These are phyloP conservation scores for Buteo buteo DNA, from an alignment of 2,113 vertebrate genomes.

Conservation along the genomic window DNA sequence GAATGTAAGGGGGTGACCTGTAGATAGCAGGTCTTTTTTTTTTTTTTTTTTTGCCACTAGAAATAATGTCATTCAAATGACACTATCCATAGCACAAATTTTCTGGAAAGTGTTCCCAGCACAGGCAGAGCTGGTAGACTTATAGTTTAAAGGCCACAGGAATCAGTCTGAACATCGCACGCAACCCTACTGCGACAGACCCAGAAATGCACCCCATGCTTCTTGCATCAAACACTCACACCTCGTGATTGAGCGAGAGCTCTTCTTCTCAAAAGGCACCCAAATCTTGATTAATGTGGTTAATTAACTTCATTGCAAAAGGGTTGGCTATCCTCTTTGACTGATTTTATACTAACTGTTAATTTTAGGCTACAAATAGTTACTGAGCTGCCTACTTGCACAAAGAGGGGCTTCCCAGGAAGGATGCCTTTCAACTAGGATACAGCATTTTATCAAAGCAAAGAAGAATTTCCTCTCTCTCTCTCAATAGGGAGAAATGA, in stretches of 20 bases:
- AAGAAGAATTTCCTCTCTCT: neutral
- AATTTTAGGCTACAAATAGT: neutral
- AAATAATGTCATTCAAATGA: neutral
- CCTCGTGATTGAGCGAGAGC: neutral
- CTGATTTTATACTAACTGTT: neutral
- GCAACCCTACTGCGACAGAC: neutral
- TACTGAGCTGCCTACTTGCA: neutral
- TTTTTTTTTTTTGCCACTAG: neutral
- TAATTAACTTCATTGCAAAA: constrained; percentile 31
- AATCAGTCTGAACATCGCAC: neutral
- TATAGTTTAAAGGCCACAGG: neutral
- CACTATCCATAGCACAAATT: neutral
- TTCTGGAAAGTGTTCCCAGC: neutral
- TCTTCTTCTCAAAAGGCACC: neutral
- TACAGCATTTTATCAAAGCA: neutral
- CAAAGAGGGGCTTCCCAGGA: neutral
- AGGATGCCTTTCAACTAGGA: constrained; percentile 8
- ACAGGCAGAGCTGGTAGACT: neutral
- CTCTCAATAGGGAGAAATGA: neutral
- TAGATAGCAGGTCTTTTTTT: neutral
- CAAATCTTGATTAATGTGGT: neutral
- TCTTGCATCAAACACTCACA: constrained; percentile 10
- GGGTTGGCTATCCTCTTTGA: neutral
- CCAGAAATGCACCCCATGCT: neutral
- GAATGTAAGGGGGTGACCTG: neutral